Percentiles rank a stretch among this genome's conserved stretches.
These are phyloP conservation scores for Silurus glanis DNA, from an alignment of 2,113 vertebrate genomes.

Conservation along the genomic window DNA sequence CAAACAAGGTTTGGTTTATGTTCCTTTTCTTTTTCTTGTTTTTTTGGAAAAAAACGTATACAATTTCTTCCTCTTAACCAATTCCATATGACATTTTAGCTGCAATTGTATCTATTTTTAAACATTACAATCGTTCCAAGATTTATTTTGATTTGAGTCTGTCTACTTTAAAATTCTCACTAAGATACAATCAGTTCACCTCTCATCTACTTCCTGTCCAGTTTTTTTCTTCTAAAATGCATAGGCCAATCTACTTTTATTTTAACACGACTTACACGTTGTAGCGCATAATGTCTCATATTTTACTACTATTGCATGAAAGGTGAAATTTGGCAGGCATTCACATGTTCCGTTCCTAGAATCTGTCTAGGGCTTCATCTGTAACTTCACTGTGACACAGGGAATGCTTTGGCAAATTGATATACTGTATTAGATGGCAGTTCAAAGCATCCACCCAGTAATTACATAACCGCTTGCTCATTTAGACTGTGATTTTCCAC, in stretches of 20 bases:
- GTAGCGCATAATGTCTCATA: conserved; percentile 9
- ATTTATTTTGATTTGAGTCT: background rate
- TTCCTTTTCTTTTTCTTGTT: background rate
- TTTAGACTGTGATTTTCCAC: conserved; percentile 43
- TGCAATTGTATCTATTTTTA: conserved; percentile 24
- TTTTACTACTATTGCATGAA: conserved; percentile 7
- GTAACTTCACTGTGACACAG: conserved; percentile 76
- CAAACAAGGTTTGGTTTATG: conserved; percentile 72
- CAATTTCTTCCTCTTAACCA: conserved; percentile 1
- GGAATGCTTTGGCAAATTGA: conserved; percentile 33
- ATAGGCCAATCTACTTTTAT: background rate
- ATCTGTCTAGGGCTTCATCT: conserved; percentile 57
- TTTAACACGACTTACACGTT: background rate
- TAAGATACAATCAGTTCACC: conserved; percentile 22
- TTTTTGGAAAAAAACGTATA: background rate
- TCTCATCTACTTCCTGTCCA: conserved; percentile 1
- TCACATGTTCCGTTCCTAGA: conserved; percentile 9
- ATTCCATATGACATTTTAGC: conserved; percentile 17
- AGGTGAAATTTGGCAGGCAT: conserved; percentile 10
- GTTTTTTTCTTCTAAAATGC: background rate
- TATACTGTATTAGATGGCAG: conserved; percentile 44
- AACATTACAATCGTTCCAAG: background rate
- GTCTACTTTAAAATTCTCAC: background rate
- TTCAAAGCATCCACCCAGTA: conserved; percentile 42
- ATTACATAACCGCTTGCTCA: conserved; percentile 43